Evolutionary conservation across 2,888 invertebrate species (phyloP), one percentile per base, ranked within the genome.

Genomic region (Dynastes maya): DNA sequence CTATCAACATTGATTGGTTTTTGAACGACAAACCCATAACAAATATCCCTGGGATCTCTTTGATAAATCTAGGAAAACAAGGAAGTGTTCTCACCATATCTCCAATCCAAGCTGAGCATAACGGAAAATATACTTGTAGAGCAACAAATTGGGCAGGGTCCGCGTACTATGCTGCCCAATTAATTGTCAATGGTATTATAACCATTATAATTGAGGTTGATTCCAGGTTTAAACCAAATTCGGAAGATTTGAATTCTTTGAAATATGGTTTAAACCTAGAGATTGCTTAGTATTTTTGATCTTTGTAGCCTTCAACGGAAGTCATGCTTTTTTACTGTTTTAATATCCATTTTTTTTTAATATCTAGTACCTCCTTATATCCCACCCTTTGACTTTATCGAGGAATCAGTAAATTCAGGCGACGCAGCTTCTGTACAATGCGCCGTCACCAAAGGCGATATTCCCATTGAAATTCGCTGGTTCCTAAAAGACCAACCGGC

Each of bases 391-490:
- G 85, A 86, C 87, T 85, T 92, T 89, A 83, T 88, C 88, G 85
- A 89, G 85, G 92, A 93, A 85, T 91, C 93, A 22, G 90, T 93
- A 51, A 93, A 93, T 88, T 93, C 92, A 80, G 94, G 94, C 79
- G 93, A 94, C 87, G 91, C 92, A 58, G 91, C 93, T 67, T 93
- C 93, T 86, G 90, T 92, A 85, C 91, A 91, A 68, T 95, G 95
- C 87, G 91, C 93, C 79, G 91, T 93, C 53, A 92, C 92, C 80
- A 93, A 94, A 88, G 95, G 95, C 80, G 95, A 96, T 89, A 89
- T 92, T 77, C 95, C 95, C 1, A 90, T 96, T 85, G 91, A 91
- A 78, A 92, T 95, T 71, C 90, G 91, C 29, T 96, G 95, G 95
- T 92, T 91, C 71, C 82, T 81, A n/a, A 77, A 79, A 37, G 70